Evolutionary conservation across 2,888 invertebrate genomes (phyloP), one percentile per base, ranked within the genome.

Genomic region (Macaria notata): DNA sequence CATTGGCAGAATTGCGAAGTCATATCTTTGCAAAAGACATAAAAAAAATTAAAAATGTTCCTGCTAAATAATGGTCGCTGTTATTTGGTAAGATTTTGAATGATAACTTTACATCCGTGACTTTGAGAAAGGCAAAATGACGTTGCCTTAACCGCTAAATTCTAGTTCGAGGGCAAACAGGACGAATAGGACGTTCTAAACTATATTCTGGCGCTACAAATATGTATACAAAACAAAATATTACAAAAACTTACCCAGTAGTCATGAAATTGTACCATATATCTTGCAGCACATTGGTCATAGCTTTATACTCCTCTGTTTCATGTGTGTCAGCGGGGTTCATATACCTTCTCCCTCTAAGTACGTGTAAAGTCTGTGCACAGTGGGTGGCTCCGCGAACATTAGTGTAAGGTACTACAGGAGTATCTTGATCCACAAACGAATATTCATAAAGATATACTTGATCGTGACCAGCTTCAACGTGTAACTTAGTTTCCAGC

Each of bases 391-490:
- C 78, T 0, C 77, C 79, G 0, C 67, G 57, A 5, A 72, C 51
- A 1, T 69, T 59, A n/a, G 74, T 75, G n/a, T 74, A 36, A 0
- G 69, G 69, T 3, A 79, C 69, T 0, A 61, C 39, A 3, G 72
- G 66, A 9, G 61, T 55, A 33, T 65, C 56, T 1, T 75, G 67
- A 44, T 79, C 76, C 4, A 68, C 70, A 62, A 74, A 85, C 0
- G 72, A 70, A 61, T 75, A 85, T 56, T 79, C 72, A 52, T 81
- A 85, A 45, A 85, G 62, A 63, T 78, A 84, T 5, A 84, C 58
- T 58, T 76, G 59, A 48, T 79, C 55, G 57, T 83, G 72, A 3
- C 83, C 79, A 41, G 73, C 72, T 44, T 76, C 68, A 2, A 68
- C 62, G 30, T 79, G 76, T 6, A 78, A 46, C 8, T 73, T 70